Conservation (phyloP, 2,888 invertebrate genomes). For the Ectemnius lituratus region DNA sequence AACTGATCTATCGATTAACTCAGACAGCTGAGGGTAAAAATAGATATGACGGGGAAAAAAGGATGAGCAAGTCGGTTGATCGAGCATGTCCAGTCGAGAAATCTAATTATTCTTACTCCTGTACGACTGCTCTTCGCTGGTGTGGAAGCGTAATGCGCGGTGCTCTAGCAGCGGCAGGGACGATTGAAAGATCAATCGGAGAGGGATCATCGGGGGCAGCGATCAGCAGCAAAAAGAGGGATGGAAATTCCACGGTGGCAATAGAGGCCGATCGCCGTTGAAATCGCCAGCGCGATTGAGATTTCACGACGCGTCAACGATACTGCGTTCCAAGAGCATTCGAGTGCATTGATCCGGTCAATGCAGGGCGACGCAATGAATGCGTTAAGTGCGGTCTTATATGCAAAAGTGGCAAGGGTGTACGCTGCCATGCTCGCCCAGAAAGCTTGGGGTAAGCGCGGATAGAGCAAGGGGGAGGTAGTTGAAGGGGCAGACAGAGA, state of each 20-base stretch:
- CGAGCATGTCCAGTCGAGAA: not conserved
- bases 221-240: constrained; percentile 15
- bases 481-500: constrained; percentile 31
- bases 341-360: constrained; percentile 73
- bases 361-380: constrained; percentile 68
- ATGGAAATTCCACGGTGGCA: constrained; percentile 28
- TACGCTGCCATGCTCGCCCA: constrained; percentile 49
- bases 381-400: constrained; percentile 72
- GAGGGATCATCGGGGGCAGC: not conserved
- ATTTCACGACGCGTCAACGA: constrained; percentile 56
- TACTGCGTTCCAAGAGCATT: constrained; percentile 53
- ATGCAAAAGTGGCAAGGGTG: constrained; percentile 64
- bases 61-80: not conserved
- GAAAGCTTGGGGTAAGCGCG: constrained; percentile 14
- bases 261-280: constrained; percentile 30
- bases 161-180: not conserved
- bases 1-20: not conserved
- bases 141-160: not conserved
- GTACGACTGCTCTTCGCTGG: no score
- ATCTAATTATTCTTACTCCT: not conserved
- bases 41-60: not conserved
- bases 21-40: not conserved
- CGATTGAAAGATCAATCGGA: constrained; percentile 19
- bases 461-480: constrained; percentile 26
- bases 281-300: constrained; percentile 39